These are phyloP conservation scores for Helarctos malayanus DNA, from an alignment of 2,797 vertebrate genomes.

Conservation along the genomic window DNA sequence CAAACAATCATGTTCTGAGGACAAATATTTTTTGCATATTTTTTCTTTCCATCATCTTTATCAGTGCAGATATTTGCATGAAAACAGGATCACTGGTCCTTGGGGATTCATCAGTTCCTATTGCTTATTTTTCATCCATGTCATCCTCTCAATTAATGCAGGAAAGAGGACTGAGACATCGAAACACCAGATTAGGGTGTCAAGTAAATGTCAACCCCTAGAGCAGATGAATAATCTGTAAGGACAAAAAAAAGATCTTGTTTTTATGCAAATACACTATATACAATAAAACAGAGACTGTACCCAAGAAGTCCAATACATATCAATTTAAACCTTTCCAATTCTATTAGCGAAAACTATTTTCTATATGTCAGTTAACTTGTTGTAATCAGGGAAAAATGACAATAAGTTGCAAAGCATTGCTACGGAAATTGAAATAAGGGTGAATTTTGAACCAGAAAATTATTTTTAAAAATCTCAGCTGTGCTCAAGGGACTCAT, in stretches of 20 bases:
- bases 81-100: conserved; percentile 80
- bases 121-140: conserved; percentile 84
- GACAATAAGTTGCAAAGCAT: conserved; percentile 48
- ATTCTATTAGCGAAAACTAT: conserved; percentile 69
- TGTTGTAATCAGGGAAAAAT: conserved; percentile 44
- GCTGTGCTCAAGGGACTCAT: background rate
- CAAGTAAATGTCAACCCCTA: conserved; percentile 80
- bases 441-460: conserved; percentile 63
- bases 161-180: conserved; percentile 79
- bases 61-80: conserved; percentile 83
- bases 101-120: conserved; percentile 81
- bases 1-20: conserved; percentile 72
- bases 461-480: conserved; percentile 46
- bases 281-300: conserved; percentile 71
- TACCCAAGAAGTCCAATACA: conserved; percentile 61
- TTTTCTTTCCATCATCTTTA: conserved; percentile 81
- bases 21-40: conserved; percentile 79
- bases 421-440: conserved; percentile 44
- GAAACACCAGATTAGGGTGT: conserved; percentile 81
- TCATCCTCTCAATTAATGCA: conserved; percentile 84
- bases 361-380: conserved; percentile 63
- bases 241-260: conserved; percentile 73
- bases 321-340: conserved; percentile 60
- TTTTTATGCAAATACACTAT: conserved; percentile 82
- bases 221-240: conserved; percentile 79